Conservation (phyloP, 1,140 invertebrate genomes). For the Anastatus disparis region DNA sequence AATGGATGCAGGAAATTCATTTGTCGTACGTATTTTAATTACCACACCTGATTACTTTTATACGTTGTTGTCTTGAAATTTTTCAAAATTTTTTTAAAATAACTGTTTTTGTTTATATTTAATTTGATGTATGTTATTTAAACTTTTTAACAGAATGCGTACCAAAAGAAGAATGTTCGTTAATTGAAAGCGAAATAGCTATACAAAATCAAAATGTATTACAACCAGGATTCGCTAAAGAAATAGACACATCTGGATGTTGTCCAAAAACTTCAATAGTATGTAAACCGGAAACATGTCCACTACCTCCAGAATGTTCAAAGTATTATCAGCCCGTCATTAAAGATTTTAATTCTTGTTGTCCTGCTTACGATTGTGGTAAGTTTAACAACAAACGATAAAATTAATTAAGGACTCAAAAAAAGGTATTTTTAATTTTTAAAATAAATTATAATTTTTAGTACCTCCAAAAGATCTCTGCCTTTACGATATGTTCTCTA, state of each 20-base stretch:
- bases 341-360: constrained; percentile 71
- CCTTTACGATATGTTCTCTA: constrained; percentile 70
- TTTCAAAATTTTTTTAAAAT: no score
- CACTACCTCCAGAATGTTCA: constrained; percentile 68
- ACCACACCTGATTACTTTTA: no score
- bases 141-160: constrained; percentile 76
- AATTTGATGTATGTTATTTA: background rate
- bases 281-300: constrained; percentile 74
- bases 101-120: no score
- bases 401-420: no score
- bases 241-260: constrained; percentile 73
- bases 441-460: constrained; percentile 53
- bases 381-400: no score
- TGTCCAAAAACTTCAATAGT: constrained; percentile 72
- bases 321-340: constrained; percentile 68
- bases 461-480: constrained; percentile 77
- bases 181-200: constrained; percentile 58
- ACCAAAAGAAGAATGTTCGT: constrained; percentile 74
- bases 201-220: constrained; percentile 61
- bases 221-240: constrained; percentile 71
- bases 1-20: constrained; percentile 76
- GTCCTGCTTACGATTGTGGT: constrained; percentile 75
- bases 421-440: background rate
- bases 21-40: constrained; percentile 71
- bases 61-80: no score